These are phyloP conservation scores for Ardeotis arabs DNA, from an alignment of 2,113 vertebrate genomes.

Conservation along the genomic window DNA sequence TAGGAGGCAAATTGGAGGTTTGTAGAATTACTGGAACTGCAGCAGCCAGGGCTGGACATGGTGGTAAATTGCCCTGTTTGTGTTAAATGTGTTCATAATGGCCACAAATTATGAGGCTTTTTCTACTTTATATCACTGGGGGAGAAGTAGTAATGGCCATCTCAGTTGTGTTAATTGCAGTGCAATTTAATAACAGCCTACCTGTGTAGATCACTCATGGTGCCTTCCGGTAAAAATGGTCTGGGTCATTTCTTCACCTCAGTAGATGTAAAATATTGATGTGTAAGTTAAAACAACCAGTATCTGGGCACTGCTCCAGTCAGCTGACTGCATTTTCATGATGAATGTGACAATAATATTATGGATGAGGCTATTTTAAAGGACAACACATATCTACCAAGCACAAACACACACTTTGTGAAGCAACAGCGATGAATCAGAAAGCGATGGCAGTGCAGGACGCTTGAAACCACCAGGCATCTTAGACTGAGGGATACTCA, in stretches of 20 bases:
- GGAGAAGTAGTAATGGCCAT: not conserved
- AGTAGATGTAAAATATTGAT: not conserved
- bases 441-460: not conserved
- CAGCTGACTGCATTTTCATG: not conserved
- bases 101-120: not conserved
- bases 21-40: not conserved
- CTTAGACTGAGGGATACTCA: not conserved
- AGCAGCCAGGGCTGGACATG: not conserved
- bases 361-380: not conserved
- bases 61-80: not conserved
- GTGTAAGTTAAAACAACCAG: not conserved
- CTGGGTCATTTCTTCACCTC: not conserved
- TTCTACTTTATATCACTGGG: not conserved
- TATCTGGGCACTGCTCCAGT: not conserved
- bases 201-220: accelerated
- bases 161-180: not conserved
- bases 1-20: not conserved
- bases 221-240: not conserved
- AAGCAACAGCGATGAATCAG: not conserved
- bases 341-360: not conserved
- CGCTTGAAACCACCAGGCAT: not conserved
- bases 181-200: not conserved
- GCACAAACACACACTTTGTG: not conserved
- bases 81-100: not conserved
- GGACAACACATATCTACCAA: not conserved